Percentiles rank a stretch among this genome's conserved stretches.
phyloP scores from a whole-genome alignment of 2,888 invertebrate species.

The Cordilura impudica region DNA sequence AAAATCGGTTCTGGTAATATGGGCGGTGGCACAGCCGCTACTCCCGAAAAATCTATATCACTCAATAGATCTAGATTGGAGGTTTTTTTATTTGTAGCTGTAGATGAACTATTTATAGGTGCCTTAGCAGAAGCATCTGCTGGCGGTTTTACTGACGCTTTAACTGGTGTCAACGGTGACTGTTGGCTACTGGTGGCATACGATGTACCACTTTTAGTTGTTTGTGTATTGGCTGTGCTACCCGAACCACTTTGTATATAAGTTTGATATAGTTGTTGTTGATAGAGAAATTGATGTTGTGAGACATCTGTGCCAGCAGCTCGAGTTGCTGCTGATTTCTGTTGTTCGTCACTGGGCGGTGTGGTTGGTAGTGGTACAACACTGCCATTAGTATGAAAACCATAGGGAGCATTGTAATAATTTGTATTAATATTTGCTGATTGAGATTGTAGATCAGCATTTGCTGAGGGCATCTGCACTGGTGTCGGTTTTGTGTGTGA shows the following conservation, averaged over 20 bases:
- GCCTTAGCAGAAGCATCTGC: conserved; percentile 44
- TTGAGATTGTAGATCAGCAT: conserved; percentile 24
- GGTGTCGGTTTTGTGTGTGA: conserved; percentile 71
- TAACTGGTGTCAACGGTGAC: conserved; percentile 54
- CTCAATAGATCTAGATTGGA: conserved; percentile 86
- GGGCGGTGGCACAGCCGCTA: conserved; percentile 68
- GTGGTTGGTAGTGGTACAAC: conserved; percentile 16
- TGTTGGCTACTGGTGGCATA: conserved; percentile 68
- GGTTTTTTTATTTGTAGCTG: conserved; percentile 61
- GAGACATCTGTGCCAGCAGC: conserved; percentile 1
- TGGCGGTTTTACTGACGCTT: conserved; percentile 50
- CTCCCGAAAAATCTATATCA: conserved; percentile 84
- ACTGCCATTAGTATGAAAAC: conserved; percentile 70
- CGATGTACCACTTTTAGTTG: conserved; percentile 73
- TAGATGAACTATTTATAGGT: conserved; percentile 30
- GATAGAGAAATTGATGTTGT: conserved; percentile 54
- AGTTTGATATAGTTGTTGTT: conserved; percentile 66
- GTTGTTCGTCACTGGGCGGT: conserved; percentile 32
- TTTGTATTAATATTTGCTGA: conserved; percentile 59
- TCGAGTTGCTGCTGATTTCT: neutral
- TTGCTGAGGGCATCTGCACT: conserved; percentile 13
- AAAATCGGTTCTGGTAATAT: conserved; percentile 70
- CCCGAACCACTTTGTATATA: conserved; percentile 76
- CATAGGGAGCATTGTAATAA: conserved; percentile 75
- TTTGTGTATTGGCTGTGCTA: conserved; percentile 73